Evolutionary conservation across 2,888 invertebrate genomes (phyloP), one percentile per base, ranked within the genome.

Genomic region (Drosophila nr. medialis): DNA sequence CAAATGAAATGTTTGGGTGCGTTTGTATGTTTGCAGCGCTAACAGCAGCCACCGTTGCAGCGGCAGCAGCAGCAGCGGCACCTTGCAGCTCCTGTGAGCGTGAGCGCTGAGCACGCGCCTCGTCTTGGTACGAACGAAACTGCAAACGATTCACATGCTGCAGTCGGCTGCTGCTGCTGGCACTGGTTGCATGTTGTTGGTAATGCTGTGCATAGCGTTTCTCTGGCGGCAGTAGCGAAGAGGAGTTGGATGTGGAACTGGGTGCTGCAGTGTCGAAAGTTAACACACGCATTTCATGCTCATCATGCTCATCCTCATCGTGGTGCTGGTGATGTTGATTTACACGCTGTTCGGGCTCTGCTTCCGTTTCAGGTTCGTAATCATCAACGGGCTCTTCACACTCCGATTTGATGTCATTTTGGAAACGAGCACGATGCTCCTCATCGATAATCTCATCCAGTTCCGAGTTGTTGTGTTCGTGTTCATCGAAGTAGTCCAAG

Each of bases 361-460:
- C 18, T 18, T 69, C 75, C 11, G 62, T 13, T 58, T 67, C 85
- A 24, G 70, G 78, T 21, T 86, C 88, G 49, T 83, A 90, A 0
- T 91, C 91, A 55, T 92, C 92, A 7, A 60, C 67, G 6, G 84
- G 83, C 55, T 90, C 92, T 42, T 92, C 92, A 58, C 91, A 91
- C 68, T 92, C 92, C 0, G 91, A 91, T 67, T 92, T 92, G 2
- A 92, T 91, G 64, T 92, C 92, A 40, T 56, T 85, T 66, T 86
- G 86, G 29, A 81, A 86, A n/a, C 83, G 81, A 13, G 64, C 42
- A 13, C 79, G 65, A 24, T 84, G 88, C 58, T 91, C 92, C 21
- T 92, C 92, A 54, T 92, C 92, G 1, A 91, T 89, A 40, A 92
- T 89, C 38, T 92, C 92, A 30, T 92, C 92, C 24, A 91, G 73